Percentiles rank a stretch among this genome's conserved stretches.
phyloP scores from a whole-genome alignment of 2,888 invertebrate species.

The Slavum lentiscoides region DNA sequence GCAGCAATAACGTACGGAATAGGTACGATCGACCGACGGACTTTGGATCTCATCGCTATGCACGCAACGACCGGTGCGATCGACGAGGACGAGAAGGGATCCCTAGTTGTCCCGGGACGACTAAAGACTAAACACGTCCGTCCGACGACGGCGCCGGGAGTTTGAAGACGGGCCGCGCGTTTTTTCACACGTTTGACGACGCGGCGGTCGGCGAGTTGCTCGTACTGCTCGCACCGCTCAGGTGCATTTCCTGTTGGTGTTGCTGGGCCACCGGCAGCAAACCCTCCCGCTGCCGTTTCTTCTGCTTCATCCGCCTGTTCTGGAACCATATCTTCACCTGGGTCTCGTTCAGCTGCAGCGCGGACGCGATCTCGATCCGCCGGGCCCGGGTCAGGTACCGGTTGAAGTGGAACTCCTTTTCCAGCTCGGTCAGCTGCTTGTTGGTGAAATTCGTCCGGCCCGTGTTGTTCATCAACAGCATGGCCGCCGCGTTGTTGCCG shows the following conservation, averaged over 20 bases:
- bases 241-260: conserved; percentile 57
- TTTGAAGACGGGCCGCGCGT: too few species aligned
- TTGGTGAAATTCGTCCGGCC: conserved; percentile 99
- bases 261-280: conserved; percentile 58
- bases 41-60: too few species aligned
- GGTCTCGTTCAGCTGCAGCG: conserved; percentile 94
- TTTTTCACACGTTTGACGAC: background rate
- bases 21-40: too few species aligned
- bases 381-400: conserved; percentile 96
- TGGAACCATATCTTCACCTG: conserved; percentile 81
- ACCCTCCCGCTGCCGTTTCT: conserved; percentile 94
- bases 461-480: conserved; percentile 69
- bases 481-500: conserved; percentile 32
- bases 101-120: too few species aligned
- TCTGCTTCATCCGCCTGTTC: conserved; percentile 97
- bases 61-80: too few species aligned
- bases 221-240: conserved; percentile 55
- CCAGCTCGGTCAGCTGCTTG: conserved; percentile 97
- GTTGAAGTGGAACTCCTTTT: conserved; percentile 99
- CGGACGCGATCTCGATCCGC: conserved; percentile 96
- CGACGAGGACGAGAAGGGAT: too few species aligned
- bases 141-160: too few species aligned
- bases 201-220: conserved; percentile 54
- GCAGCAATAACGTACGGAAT: too few species aligned
- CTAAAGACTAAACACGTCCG: too few species aligned